phyloP scores from a whole-genome alignment of 2,888 invertebrate species.

The Metacarcinus magister region DNA sequence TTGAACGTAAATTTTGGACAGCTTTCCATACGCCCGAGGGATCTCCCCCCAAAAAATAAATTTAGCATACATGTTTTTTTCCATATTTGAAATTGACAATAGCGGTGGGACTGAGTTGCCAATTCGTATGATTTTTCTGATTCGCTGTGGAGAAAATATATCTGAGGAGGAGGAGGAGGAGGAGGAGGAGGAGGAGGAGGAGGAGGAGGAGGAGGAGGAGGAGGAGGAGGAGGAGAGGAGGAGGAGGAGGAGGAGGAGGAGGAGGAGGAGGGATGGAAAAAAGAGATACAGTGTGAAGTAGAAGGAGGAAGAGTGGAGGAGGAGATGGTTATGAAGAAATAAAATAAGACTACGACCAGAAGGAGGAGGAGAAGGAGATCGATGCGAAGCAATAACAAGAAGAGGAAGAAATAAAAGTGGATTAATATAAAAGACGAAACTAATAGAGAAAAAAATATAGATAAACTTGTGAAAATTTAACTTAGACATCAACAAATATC shows the following conservation, averaged over 20 bases:
- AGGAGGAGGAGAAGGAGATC: not conserved
- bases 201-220: not conserved
- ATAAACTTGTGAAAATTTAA: not conserved
- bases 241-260: not conserved
- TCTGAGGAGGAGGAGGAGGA: not conserved
- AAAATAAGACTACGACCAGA: not conserved
- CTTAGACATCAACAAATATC: not conserved
- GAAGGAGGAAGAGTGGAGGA: not conserved
- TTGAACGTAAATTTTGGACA: constrained; percentile 30
- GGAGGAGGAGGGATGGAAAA: not conserved
- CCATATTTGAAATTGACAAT: constrained; percentile 31
- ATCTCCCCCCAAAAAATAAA: not conserved
- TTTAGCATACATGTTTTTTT: constrained; percentile 43
- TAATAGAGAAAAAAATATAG: not conserved
- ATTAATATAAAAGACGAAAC: not conserved
- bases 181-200: not conserved
- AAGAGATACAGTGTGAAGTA: not conserved
- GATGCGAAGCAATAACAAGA: not conserved
- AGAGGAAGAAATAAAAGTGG: not conserved
- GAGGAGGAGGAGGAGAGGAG: not conserved
- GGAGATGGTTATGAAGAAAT: not conserved
- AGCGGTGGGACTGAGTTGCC: not conserved
- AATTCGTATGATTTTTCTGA: constrained; percentile 10
- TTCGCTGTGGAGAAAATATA: not conserved
- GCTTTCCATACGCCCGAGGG: constrained; percentile 1